phyloP scores from a whole-genome alignment of 2,888 invertebrate genomes.

The Esperia sulphurella region DNA sequence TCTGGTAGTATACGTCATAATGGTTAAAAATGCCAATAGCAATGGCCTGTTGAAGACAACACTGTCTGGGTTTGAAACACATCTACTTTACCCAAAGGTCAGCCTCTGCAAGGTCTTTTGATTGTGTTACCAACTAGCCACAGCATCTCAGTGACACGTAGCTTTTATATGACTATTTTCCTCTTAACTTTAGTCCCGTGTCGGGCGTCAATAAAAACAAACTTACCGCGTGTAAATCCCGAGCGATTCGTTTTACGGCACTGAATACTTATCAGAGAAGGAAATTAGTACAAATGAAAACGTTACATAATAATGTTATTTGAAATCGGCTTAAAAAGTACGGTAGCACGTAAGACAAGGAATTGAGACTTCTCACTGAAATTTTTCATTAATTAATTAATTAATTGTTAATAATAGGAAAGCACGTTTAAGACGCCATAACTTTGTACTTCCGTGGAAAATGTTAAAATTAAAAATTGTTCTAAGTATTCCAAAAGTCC shows the following conservation, averaged over 20 bases:
- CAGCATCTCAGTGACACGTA: no score
- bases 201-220: constrained; percentile 25
- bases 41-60: no score
- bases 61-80: no score
- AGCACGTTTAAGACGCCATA: constrained; percentile 36
- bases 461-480: constrained; percentile 24
- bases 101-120: no score
- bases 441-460: constrained; percentile 44
- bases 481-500: constrained; percentile 48
- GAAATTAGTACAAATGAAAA: constrained; percentile 69
- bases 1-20: no score
- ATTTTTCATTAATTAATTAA: constrained; percentile 18
- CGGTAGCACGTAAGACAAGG: constrained; percentile 62
- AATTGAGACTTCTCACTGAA: constrained; percentile 46
- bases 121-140: no score
- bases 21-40: no score
- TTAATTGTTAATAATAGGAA: constrained; percentile 22
- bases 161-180: no score
- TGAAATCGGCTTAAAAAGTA: constrained; percentile 64
- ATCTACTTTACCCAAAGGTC: no score
- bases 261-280: constrained; percentile 41
- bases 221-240: constrained; percentile 10
- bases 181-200: constrained; percentile 16
- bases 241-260: constrained; percentile 25
- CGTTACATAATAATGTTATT: constrained; percentile 52